phyloP scores from a whole-genome alignment of 2,888 invertebrate species.

The Gastracanthus pulcherrimus region DNA sequence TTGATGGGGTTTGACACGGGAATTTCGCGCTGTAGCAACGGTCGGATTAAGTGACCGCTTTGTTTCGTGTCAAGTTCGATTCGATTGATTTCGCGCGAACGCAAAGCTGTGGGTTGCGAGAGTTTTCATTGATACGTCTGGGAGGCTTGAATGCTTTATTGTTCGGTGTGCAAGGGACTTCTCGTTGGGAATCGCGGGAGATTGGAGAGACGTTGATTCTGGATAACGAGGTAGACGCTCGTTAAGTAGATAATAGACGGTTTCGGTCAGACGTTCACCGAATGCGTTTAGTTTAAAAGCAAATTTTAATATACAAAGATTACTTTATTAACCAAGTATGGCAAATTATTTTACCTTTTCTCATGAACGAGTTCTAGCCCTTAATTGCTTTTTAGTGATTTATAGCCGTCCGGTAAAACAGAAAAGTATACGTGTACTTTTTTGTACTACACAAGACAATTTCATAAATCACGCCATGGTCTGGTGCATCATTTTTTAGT shows the following conservation, averaged over 20 bases:
- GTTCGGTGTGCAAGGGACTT: not conserved
- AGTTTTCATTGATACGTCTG: not conserved
- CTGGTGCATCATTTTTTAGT: too few relatives aligned
- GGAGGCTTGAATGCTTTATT: not conserved
- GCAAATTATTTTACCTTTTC: too few relatives aligned
- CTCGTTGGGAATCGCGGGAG: not conserved
- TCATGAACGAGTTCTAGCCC: not conserved
- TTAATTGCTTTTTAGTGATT: not conserved
- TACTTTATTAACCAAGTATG: too few relatives aligned
- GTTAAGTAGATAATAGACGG: not conserved
- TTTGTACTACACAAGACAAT: not conserved
- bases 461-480: too few relatives aligned
- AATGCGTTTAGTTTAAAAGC: not conserved
- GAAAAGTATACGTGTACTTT: not conserved
- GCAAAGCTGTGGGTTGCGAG: not conserved
- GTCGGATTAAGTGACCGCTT: not conserved
- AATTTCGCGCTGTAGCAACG: not conserved
- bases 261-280: not conserved
- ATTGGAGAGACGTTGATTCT: not conserved
- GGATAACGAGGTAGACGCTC: not conserved
- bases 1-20: slow-evolving; percentile 20
- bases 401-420: not conserved
- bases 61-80: slow-evolving; percentile 14
- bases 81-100: not conserved
- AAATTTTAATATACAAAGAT: too few relatives aligned